phyloP scores from a whole-genome alignment of 2,113 vertebrate genomes.

The Gymnarchus niloticus region DNA sequence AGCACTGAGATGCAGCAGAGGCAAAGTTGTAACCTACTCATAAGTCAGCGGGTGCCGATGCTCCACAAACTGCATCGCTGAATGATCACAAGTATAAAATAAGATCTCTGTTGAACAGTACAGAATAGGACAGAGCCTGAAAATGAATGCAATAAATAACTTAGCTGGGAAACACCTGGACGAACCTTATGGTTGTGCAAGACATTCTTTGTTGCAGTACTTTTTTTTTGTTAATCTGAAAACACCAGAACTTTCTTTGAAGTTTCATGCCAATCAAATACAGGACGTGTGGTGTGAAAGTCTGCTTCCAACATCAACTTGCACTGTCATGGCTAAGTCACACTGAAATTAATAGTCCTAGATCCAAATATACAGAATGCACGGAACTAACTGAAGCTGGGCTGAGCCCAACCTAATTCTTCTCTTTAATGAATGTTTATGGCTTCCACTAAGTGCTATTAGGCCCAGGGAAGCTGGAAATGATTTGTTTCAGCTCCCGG shows the following conservation, averaged over 20 bases:
- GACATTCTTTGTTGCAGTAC: neutral
- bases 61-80: neutral
- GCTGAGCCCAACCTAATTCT: neutral
- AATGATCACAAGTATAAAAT: neutral
- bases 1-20: neutral
- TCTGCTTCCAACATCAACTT: neutral
- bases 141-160: neutral
- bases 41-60: constrained; percentile 4
- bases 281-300: neutral
- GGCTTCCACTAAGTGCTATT: neutral
- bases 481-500: constrained; percentile 41
- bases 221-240: constrained; percentile 3
- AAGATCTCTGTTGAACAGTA: neutral
- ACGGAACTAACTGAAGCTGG: neutral
- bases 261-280: neutral
- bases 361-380: neutral
- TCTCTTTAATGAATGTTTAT: constrained; percentile 2
- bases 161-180: neutral
- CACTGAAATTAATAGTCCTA: neutral
- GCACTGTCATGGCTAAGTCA: neutral
- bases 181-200: neutral
- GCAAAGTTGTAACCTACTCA: constrained; percentile 27
- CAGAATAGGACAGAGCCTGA: neutral
- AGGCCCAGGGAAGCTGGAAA: constrained; percentile 25
- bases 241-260: neutral